Evolutionary conservation across 2,797 vertebrate species (phyloP), one percentile per base, ranked within the genome.

Genomic region (Carduelis carduelis): DNA sequence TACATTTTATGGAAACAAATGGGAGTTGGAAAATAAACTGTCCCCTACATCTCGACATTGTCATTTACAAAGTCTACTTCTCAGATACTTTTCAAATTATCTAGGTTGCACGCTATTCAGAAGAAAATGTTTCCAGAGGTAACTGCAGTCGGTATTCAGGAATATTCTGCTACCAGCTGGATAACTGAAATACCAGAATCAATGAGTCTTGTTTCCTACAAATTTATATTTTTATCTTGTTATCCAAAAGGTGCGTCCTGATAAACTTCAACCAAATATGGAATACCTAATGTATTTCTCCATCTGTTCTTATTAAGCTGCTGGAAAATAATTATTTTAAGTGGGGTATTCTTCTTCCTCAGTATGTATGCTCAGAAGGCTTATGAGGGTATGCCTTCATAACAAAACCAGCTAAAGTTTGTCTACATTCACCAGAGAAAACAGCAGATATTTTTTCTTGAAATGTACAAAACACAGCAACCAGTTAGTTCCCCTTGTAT

Each of bases 31-130:
- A 52, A 39, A 83, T 32, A 37, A 57, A 20, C 21, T 30, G 12
- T 26, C 43, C 11, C 8, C 7, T 27, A 14, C 2, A 43, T 26
- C 35, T 92, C 3, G 0, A 4, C 4, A 22, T 13, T 17, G 13
- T 28, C 6, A 41, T 74, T 83, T 83, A 30, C 65, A 64, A 86
- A 88, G 63, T 35, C 24, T 6, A 3, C 0, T 0, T 46, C 24
- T 59, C 41, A 46, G 10, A 5, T 3, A 16, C n/a, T 77, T 91
- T 32, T 37, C 35, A 74, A 21, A 11, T 28, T 63, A 6, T 23
- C 9, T 41, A 20, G 1, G 3, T n/a, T 76, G 15, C 6, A 44
- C 8, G 2, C 3, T 68, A 2, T 70, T 83, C 3, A 8, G 19
- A 80, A 13, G 12, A 64, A 60, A 27, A 5, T 24, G 5, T 59